Evolutionary conservation across 2,888 invertebrate genomes (phyloP).

Genomic region (Blera fallax): DNA sequence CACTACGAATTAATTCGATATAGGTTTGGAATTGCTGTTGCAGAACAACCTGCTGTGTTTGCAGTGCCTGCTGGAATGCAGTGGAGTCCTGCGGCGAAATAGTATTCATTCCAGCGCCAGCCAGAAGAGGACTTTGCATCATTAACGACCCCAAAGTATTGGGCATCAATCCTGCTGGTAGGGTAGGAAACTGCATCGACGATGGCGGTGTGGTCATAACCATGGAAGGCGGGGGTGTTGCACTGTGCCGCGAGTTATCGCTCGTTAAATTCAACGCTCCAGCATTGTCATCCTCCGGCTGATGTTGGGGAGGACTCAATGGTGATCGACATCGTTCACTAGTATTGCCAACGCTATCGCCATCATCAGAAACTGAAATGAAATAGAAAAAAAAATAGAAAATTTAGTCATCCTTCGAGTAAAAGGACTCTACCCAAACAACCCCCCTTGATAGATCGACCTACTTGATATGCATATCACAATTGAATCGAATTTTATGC

Average conservation of each 20-base stretch:
- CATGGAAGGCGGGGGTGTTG: slow-evolving; percentile 77
- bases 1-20: slow-evolving; percentile 79
- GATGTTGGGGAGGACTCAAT: slow-evolving; percentile 76
- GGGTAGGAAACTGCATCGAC: slow-evolving; percentile 63
- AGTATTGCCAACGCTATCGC: slow-evolving; percentile 80
- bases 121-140: slow-evolving; percentile 76
- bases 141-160: slow-evolving; percentile 73
- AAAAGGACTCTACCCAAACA: slow-evolving; percentile 4
- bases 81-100: slow-evolving; percentile 79
- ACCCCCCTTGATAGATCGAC: neutral
- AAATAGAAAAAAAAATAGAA: slow-evolving; percentile 15
- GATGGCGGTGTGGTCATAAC: slow-evolving; percentile 69
- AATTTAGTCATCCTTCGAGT: slow-evolving; percentile 18
- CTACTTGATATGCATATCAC: slow-evolving; percentile 73
- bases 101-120: slow-evolving; percentile 73
- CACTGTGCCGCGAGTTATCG: slow-evolving; percentile 79
- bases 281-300: slow-evolving; percentile 77
- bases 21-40: slow-evolving; percentile 81
- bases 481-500: slow-evolving; percentile 73
- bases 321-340: slow-evolving; percentile 81
- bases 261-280: slow-evolving; percentile 80
- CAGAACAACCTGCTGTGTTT: slow-evolving; percentile 80
- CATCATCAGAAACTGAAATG: slow-evolving; percentile 80
- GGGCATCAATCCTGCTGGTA: slow-evolving; percentile 68
- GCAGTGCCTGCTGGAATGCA: slow-evolving; percentile 79